Percentiles rank a stretch among this genome's conserved stretches.
Evolutionary conservation across 1,140 invertebrate species (phyloP).

Genomic region (Pteromalus puparum): DNA sequence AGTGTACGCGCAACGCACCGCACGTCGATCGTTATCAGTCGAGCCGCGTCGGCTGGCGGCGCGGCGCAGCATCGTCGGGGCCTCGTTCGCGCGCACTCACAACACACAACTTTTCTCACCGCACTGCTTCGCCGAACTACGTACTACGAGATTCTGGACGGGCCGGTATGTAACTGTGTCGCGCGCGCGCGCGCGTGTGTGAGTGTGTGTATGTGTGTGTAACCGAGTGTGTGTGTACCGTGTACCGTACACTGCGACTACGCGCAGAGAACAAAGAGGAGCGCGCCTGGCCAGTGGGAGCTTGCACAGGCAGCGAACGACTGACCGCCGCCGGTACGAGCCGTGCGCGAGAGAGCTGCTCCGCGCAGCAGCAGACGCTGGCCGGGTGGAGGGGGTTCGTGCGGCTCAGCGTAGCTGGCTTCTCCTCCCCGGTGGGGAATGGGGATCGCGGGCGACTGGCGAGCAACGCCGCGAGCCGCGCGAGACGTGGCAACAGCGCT

Average conservation of each 20-base stretch:
- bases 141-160: too few species aligned
- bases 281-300: neutral
- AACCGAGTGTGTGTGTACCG: too few species aligned
- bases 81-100: neutral
- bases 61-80: neutral
- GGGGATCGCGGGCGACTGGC: too few species aligned
- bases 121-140: too few species aligned
- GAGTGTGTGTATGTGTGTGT: neutral
- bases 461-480: neutral
- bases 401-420: neutral
- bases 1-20: neutral
- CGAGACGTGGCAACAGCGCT: neutral
- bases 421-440: slow-evolving; percentile 7
- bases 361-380: slow-evolving; percentile 11
- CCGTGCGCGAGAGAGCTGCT: neutral
- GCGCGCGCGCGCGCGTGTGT: neutral
- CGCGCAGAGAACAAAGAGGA: neutral
- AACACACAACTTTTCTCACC: neutral
- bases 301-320: slow-evolving; percentile 31
- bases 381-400: neutral
- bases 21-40: neutral
- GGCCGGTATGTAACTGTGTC: too few species aligned
- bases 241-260: neutral
- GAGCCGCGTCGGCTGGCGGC: neutral
- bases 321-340: slow-evolving; percentile 36